These are phyloP conservation scores for Leptopilina clavipes DNA, from an alignment of 1,140 invertebrate species.

Conservation along the genomic window DNA sequence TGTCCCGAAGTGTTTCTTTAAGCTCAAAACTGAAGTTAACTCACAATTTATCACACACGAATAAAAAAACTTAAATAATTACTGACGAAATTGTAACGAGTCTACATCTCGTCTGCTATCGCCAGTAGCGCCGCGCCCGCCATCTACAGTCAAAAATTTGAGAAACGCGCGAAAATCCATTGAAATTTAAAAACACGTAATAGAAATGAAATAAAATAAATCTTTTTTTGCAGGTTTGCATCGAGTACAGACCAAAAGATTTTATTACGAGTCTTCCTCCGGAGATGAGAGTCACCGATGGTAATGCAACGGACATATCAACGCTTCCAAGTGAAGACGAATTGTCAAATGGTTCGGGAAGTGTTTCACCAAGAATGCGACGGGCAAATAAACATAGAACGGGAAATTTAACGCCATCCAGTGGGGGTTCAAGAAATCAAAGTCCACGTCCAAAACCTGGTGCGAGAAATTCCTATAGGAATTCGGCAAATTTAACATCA, in stretches of 20 bases:
- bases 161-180: no score
- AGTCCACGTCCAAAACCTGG: slow-evolving; percentile 77
- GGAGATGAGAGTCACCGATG: slow-evolving; percentile 71
- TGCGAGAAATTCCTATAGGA: slow-evolving; percentile 74
- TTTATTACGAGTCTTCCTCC: slow-evolving; percentile 67
- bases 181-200: no score
- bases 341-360: slow-evolving; percentile 76
- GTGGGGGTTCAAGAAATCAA: slow-evolving; percentile 77
- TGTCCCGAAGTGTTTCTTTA: no score
- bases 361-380: slow-evolving; percentile 75
- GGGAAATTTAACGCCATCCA: slow-evolving; percentile 71
- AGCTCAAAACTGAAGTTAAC: no score
- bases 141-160: no score
- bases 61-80: no score
- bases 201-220: neutral
- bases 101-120: no score
- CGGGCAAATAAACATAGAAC: slow-evolving; percentile 68
- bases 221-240: slow-evolving; percentile 36
- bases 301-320: slow-evolving; percentile 75
- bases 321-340: slow-evolving; percentile 76
- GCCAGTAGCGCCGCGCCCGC: no score
- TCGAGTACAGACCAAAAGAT: slow-evolving; percentile 73
- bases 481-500: slow-evolving; percentile 79
- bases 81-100: no score
- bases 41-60: no score